These are phyloP conservation scores for Habropoda laboriosa DNA, from an alignment of 1,140 invertebrate genomes.

Conservation along the genomic window DNA sequence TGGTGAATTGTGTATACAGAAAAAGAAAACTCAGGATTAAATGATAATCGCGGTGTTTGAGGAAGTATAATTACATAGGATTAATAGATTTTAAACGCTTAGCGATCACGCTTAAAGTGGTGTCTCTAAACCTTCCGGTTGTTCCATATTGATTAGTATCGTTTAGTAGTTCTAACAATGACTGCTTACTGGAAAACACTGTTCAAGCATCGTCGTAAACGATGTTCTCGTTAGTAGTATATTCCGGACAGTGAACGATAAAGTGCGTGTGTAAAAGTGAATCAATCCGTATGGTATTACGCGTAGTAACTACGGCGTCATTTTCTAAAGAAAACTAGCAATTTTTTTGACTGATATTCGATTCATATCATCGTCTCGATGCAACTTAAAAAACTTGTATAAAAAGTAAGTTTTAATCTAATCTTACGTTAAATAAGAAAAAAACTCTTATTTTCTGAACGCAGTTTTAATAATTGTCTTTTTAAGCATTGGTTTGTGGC, in stretches of 20 bases:
- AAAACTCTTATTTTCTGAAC: neutral
- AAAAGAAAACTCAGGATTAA: conserved; percentile 13
- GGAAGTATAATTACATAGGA: conserved; percentile 6
- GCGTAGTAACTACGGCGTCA: conserved; percentile 40
- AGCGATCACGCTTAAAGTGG: neutral
- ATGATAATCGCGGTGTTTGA: conserved; percentile 26
- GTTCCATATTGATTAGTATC: conserved; percentile 51
- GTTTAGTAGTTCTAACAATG: conserved; percentile 36
- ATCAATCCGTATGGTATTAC: conserved; percentile 52
- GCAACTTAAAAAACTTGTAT: neutral
- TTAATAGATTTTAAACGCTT: conserved; percentile 23
- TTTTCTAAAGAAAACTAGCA: conserved; percentile 54
- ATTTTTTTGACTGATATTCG: conserved; percentile 21
- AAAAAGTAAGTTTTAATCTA: conserved; percentile 20
- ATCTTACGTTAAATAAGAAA: neutral
- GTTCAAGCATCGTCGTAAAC: conserved; percentile 34
- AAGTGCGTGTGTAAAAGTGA: conserved; percentile 57
- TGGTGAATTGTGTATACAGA: neutral
- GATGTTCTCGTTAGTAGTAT: conserved; percentile 18
- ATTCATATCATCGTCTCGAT: neutral
- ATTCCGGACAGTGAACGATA: conserved; percentile 18
- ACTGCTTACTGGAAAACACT: conserved; percentile 39
- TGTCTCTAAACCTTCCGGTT: neutral
- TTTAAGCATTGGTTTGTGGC: neutral
- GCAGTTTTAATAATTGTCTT: neutral